Conservation (phyloP, 2,888 invertebrate species). For the Oxyscelio sp. region DNA sequence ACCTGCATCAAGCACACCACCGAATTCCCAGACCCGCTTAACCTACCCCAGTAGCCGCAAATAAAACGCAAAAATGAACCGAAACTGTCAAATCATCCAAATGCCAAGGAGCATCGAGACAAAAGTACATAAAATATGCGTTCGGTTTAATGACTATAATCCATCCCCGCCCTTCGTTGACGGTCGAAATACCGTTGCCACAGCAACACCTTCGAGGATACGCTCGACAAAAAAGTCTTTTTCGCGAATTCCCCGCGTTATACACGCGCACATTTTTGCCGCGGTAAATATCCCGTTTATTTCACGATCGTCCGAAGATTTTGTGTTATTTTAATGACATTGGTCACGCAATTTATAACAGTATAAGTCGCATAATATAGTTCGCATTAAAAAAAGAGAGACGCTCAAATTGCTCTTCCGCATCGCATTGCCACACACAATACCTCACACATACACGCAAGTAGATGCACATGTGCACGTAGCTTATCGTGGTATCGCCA, state of each 20-base stretch:
- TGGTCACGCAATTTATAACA: conserved; percentile 70
- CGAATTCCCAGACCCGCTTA: too few relatives aligned
- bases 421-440: conserved; percentile 43
- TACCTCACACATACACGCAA: neutral
- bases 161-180: neutral
- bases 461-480: neutral
- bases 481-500: neutral
- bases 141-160: conserved; percentile 23
- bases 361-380: conserved; percentile 56
- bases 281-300: conserved; percentile 54
- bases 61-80: neutral
- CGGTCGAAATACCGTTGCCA: conserved; percentile 33
- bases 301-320: conserved; percentile 31
- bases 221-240: conserved; percentile 1
- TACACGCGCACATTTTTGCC: conserved; percentile 37
- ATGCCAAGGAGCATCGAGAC: too few relatives aligned
- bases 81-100: neutral
- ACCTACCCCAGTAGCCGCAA: neutral
- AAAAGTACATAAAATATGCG: conserved; percentile 2
- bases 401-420: conserved; percentile 64
- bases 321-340: conserved; percentile 63
- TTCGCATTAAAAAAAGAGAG: conserved; percentile 32
- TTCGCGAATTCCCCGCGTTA: conserved; percentile 19
- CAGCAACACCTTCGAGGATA: conserved; percentile 17
- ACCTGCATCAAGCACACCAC: too few relatives aligned